Base-by-base conservation (phyloP, 2,797 vertebrate species). In the Chlorospingus semifuscus region DNA sequence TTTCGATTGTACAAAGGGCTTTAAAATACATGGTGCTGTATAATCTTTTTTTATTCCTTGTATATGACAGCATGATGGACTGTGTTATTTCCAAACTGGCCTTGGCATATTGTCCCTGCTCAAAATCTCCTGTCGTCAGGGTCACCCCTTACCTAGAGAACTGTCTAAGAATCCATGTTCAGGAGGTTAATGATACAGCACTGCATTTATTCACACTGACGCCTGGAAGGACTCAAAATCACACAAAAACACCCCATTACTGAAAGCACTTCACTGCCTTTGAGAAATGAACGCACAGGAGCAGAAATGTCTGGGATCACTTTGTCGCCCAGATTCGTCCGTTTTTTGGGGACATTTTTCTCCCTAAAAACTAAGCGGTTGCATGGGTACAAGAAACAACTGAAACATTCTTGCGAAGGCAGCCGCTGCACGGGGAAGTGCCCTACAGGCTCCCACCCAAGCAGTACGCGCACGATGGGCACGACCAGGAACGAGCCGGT, bases 381-480 rank as follows among this genome's bases (percentile, higher is more conserved):
- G 65, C 56, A 34, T 0, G 7, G 24, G 47, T 34, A 6, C 19
- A 5, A 9, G 15, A 26, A 64, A 36, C 16, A 34, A 24, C 19
- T 0, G 47, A 12, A 8, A 4, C 11, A 2, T 42, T 61, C n/a
- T 9, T 10, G 59, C 1, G 12, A 39, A 16, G 22, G 39, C 37
- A 65, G 3, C 8, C 41, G 0, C 15, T 3, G 47, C 34, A 8
- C 5, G 7, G 34, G 39, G 46, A n/a, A 24, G 22, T 2, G 34
- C 23, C 55, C 55, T 23, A 0, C 29, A 4, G 1, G 3, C 2
- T 10, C 9, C 26, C 3, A 3, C 13, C 3, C 6, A 7, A 17
- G 8, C 44, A 1, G 44, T 13, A 0, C 5, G 9, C 0, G 30
- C 26, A 13, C 23, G 15, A 10, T 5, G 49, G n/a, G 19, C 1